Percentiles rank a stretch among this genome's conserved stretches.
Evolutionary conservation across 2,113 vertebrate species (phyloP).

Genomic region (Mustelus asterias): DNA sequence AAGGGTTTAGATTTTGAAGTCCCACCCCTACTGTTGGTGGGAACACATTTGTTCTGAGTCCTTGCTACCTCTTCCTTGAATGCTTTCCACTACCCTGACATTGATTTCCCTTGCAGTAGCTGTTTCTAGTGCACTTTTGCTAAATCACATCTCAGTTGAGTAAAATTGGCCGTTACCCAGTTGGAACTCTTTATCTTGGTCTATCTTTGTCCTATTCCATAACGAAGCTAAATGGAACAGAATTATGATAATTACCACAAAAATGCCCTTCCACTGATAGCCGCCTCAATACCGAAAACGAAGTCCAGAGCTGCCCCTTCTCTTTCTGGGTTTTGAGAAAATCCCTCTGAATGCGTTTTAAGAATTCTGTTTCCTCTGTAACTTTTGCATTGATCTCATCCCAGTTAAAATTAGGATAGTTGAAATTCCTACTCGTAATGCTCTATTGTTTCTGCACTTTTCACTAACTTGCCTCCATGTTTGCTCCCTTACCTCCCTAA

Average conservation of each 20-base stretch:
- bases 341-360: neutral
- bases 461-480: neutral
- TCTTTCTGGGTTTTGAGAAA: neutral
- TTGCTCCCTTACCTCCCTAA: neutral
- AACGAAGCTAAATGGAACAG: neutral
- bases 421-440: neutral
- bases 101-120: neutral
- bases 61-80: neutral
- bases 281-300: neutral
- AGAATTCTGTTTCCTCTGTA: neutral
- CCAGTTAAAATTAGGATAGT: neutral
- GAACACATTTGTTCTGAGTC: neutral
- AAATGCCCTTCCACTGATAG: neutral
- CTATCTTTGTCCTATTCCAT: neutral
- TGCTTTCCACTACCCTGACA: neutral
- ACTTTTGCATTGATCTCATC: neutral
- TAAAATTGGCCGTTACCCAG: neutral
- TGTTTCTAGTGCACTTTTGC: neutral
- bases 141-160: neutral
- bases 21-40: neutral
- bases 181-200: neutral
- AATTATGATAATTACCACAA: neutral
- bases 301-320: neutral
- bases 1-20: neutral
- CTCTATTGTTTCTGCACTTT: neutral